phyloP scores from a whole-genome alignment of 2,888 invertebrate genomes.

The Phaonia tiefii region DNA sequence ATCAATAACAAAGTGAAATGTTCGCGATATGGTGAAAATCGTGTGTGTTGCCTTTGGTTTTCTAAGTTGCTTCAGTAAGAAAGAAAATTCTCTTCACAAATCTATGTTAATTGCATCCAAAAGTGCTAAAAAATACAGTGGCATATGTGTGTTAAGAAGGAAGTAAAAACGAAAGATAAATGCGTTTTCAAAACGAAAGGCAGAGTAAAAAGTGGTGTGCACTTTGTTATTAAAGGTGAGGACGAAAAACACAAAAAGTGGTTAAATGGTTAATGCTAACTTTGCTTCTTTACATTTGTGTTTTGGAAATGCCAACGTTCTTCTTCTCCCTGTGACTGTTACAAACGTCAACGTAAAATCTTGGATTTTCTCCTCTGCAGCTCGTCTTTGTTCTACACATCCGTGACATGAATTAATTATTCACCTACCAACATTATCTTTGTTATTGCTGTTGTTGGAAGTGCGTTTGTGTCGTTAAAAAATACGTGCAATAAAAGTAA shows the following conservation, averaged over 20 bases:
- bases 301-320: conserved; percentile 1
- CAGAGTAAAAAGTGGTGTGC: too few relatives aligned
- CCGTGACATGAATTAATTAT: conserved; percentile 62
- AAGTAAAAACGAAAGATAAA: not conserved
- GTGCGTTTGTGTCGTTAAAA: conserved; percentile 8
- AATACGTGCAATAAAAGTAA: conserved; percentile 22
- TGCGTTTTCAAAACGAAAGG: not conserved
- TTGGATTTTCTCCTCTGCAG: conserved; percentile 12
- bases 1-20: conserved; percentile 69
- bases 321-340: conserved; percentile 6
- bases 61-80: not conserved
- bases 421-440: not conserved
- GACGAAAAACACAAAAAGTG: too few relatives aligned
- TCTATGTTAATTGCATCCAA: conserved; percentile 33
- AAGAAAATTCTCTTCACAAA: conserved; percentile 45
- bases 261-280: not conserved
- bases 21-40: conserved; percentile 60
- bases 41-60: not conserved
- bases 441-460: too few relatives aligned
- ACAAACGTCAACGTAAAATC: not conserved
- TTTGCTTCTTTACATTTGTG: not conserved
- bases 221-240: too few relatives aligned
- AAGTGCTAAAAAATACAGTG: not conserved
- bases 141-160: too few relatives aligned
- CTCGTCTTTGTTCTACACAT: conserved; percentile 25